These are phyloP conservation scores for Anguilla rostrata DNA, from an alignment of 2,113 vertebrate species.

Conservation along the genomic window DNA sequence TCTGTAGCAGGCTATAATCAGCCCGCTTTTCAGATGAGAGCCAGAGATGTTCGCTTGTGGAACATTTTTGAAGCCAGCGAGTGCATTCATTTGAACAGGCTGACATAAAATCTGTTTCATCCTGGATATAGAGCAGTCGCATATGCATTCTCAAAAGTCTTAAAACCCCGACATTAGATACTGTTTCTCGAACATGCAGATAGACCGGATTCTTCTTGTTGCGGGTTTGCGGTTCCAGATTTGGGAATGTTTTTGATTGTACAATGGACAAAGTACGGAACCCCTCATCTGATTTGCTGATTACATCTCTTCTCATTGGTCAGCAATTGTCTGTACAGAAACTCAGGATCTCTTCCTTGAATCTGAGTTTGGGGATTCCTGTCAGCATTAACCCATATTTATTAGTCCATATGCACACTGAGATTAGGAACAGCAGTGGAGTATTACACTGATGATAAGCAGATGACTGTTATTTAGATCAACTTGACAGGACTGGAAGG, in stretches of 20 bases:
- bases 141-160: background rate
- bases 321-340: background rate
- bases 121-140: background rate
- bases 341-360: no score
- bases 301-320: background rate
- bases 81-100: background rate
- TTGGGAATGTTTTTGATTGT: background rate
- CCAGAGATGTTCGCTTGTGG: background rate
- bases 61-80: background rate
- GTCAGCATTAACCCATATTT: no score
- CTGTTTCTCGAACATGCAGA: background rate
- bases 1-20: background rate
- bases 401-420: no score
- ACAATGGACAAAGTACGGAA: no score
- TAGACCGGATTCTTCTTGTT: no score
- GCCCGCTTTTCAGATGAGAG: background rate
- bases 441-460: no score
- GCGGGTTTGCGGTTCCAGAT: no score
- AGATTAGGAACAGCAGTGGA: no score
- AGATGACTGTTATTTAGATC: no score
- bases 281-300: background rate
- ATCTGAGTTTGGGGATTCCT: no score
- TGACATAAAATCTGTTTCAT: background rate
- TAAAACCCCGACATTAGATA: background rate
- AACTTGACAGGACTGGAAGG: no score